Conservation (phyloP, 1,140 invertebrate genomes). For the Hirudo medicinalis region DNA sequence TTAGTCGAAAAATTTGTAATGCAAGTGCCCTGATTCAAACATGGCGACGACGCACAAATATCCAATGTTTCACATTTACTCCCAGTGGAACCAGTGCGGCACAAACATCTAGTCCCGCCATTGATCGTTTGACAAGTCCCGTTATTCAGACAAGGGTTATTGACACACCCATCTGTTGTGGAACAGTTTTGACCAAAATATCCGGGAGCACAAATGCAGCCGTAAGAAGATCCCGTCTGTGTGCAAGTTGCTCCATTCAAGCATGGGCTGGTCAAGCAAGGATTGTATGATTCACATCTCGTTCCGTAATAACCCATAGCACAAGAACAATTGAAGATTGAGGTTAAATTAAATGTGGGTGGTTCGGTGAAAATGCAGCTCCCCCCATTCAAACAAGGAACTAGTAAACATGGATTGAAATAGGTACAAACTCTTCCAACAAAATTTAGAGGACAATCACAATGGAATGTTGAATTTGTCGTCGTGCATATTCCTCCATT, state of each 20-base stretch:
- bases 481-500: background rate
- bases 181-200: slow-evolving; percentile 42
- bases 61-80: slow-evolving; percentile 23
- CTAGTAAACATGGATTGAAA: slow-evolving; percentile 23
- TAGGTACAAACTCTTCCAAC: slow-evolving; percentile 16
- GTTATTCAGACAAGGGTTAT: slow-evolving; percentile 75
- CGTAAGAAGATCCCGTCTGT: background rate
- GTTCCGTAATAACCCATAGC: slow-evolving; percentile 18
- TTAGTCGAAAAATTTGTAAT: slow-evolving; percentile 4
- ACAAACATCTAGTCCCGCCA: slow-evolving; percentile 63
- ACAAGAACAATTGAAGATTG: slow-evolving; percentile 22
- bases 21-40: slow-evolving; percentile 27
- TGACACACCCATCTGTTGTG: slow-evolving; percentile 50
- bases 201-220: slow-evolving; percentile 5
- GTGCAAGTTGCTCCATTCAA: slow-evolving; percentile 32
- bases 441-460: slow-evolving; percentile 20
- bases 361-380: slow-evolving; percentile 18
- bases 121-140: slow-evolving; percentile 55
- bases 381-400: slow-evolving; percentile 23
- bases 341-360: slow-evolving; percentile 10
- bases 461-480: slow-evolving; percentile 20
- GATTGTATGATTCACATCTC: slow-evolving; percentile 33
- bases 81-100: slow-evolving; percentile 41
- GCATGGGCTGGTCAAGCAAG: slow-evolving; percentile 43
- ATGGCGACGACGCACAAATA: slow-evolving; percentile 25